Evolutionary conservation across 1,140 invertebrate species (phyloP), one percentile per base, ranked within the genome.

Genomic region (Papilio machaon): DNA sequence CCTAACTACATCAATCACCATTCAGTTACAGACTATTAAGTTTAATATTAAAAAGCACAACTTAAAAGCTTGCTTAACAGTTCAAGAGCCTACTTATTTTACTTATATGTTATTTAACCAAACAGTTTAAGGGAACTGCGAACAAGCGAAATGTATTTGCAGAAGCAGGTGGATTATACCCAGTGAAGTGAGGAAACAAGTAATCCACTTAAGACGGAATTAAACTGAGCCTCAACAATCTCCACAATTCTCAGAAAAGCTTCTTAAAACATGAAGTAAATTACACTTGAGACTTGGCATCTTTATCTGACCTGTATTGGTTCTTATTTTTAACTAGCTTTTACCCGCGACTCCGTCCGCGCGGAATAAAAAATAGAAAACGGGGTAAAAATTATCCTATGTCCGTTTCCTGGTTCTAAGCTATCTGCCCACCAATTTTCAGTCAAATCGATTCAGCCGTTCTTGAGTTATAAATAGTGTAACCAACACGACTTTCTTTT

Each of bases 61-160:
- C 38, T 38, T 38, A 60, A 8, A 15, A 35, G 13, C 30, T 35
- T 70, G 64, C 6, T 70, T 38, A 9, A 60, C 10, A 30, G 30
- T 15, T 30, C 5, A 4, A 70, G 13, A 5, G 30, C 30, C 15
- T 70, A 64, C 10, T 10, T 3, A 11, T 60, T 19, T 1, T 13
- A 64, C 23, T 30, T 64, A 30, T 30, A 64, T 1, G 23, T 64
- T 64, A 64, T 35, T 30, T 38, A 70, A 70, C 23, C 38, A 70
- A 70, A 70, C 30, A 35, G 30, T 70, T 70, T 70, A 35, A 70
- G 23, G 30, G 3, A 70, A 70, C 64, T 70, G 64, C 30, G 64
- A 70, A 70, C 64, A 70, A 70, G 64, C 64, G 64, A 38, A 35
- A 70, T 70, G 64, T 70, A 70, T 70, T 38, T 70, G 30, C 64